phyloP scores from a whole-genome alignment of 2,113 vertebrate genomes.

The Micronisus gabar region DNA sequence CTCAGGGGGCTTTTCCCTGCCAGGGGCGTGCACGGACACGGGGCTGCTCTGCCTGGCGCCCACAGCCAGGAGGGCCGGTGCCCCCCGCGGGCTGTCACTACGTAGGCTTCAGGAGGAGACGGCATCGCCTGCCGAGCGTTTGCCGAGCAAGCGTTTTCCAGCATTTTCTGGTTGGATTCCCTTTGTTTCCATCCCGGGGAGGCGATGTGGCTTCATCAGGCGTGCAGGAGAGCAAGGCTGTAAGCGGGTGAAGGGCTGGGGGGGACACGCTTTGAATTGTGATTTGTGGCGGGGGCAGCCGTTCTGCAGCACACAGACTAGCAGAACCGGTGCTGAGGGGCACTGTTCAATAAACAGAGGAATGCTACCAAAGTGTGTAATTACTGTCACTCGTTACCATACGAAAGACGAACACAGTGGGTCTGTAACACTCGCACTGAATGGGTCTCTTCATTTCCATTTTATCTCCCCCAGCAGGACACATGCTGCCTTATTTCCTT shows the following conservation, averaged over 20 bases:
- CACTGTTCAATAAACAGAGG: not conserved
- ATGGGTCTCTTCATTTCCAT: not conserved
- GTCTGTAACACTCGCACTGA: not conserved
- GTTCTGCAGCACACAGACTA: not conserved
- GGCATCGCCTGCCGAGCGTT: not conserved
- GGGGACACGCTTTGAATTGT: not conserved
- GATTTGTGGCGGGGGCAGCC: not conserved
- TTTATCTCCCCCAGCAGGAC: not conserved
- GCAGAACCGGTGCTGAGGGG: not conserved
- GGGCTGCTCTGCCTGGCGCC: not conserved
- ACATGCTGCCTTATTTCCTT: not conserved
- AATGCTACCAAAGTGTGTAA: not conserved
- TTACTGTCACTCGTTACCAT: not conserved
- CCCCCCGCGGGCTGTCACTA: rapidly evolving
- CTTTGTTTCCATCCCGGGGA: not conserved
- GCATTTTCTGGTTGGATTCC: not conserved
- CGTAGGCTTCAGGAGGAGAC: rapidly evolving
- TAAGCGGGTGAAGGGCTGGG: too few relatives aligned
- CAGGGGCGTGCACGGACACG: rapidly evolving
- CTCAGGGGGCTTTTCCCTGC: not conserved
- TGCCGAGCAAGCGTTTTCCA: not conserved
- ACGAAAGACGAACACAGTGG: not conserved
- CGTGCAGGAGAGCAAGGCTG: not conserved
- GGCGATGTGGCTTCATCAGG: not conserved
- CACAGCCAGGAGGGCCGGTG: rapidly evolving